Conservation (phyloP, 2,888 invertebrate genomes). For the Pristionchus japonicus region DNA sequence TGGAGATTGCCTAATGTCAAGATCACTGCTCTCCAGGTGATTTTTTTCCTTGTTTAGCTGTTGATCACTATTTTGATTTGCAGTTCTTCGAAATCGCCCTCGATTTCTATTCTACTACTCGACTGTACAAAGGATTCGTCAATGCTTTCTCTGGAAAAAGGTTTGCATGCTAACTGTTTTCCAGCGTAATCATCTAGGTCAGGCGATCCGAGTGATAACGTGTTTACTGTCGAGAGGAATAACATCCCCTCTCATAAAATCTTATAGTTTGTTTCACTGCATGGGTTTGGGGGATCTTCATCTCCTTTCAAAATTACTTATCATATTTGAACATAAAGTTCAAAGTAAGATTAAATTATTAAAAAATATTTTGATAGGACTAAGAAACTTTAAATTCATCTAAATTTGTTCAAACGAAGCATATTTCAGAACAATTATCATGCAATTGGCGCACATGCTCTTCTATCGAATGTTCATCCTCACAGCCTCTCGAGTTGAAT, state of each 20-base stretch:
- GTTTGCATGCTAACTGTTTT: not conserved
- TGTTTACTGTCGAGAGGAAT: not conserved
- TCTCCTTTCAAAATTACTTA: too few species aligned
- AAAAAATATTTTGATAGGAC: too few species aligned
- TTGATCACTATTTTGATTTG: not conserved
- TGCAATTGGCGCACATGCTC: constrained; percentile 43
- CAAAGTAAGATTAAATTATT: too few species aligned
- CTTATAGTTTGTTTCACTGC: not conserved
- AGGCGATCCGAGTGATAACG: not conserved
- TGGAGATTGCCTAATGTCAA: constrained; percentile 56
- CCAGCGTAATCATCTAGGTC: constrained; percentile 3
- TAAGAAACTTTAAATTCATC: too few species aligned
- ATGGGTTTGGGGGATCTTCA: too few species aligned
- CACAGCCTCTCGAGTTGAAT: constrained; percentile 29
- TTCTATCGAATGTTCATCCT: constrained; percentile 45
- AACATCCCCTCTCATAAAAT: not conserved
- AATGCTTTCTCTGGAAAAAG: constrained; percentile 36
- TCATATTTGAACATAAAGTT: too few species aligned
- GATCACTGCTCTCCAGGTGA: constrained; percentile 34
- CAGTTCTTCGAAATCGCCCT: constrained; percentile 43
- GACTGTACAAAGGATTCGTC: constrained; percentile 3
- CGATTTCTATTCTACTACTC: constrained; percentile 38
- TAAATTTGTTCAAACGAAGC: not conserved
- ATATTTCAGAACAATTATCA: constrained; percentile 34
- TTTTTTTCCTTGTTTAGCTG: not conserved